A percentile compares a stretch with the other conserved stretches of the same genome.
Conservation (phyloP, 2,797 vertebrate genomes). For the Sebastolobus altivelis region DNA sequence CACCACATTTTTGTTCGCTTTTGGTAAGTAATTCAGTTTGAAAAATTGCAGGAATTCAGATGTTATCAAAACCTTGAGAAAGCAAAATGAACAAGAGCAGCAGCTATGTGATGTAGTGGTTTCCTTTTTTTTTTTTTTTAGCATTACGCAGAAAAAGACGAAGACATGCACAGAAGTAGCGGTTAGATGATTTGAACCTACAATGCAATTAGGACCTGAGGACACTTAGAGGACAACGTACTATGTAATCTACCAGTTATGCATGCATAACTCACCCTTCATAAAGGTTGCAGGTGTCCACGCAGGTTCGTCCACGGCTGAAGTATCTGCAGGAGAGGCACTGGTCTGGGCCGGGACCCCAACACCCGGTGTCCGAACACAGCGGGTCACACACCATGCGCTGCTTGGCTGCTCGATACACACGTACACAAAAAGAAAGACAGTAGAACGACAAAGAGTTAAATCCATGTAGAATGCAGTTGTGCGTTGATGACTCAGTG, state of each 20-base stretch:
- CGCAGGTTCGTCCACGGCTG: slow-evolving; percentile 91
- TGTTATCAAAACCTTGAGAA: neutral
- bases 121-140: slow-evolving; percentile 9
- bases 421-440: slow-evolving; percentile 28
- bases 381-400: slow-evolving; percentile 93
- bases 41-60: neutral
- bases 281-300: slow-evolving; percentile 93
- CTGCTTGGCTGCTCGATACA: slow-evolving; percentile 86
- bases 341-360: slow-evolving; percentile 95
- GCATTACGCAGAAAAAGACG: neutral
- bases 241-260: neutral
- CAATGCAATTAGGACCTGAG: neutral
- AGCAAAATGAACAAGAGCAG: neutral
- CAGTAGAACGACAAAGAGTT: neutral
- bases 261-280: slow-evolving; percentile 89
- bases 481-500: slow-evolving; percentile 12
- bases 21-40: neutral
- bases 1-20: neutral
- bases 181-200: neutral
- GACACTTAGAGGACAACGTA: neutral
- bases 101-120: neutral
- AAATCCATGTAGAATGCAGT: neutral
- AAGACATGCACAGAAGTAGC: neutral
- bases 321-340: slow-evolving; percentile 94
- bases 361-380: slow-evolving; percentile 94